A percentile compares a stretch with the other conserved stretches of the same genome.
Conservation (phyloP, 2,113 vertebrate species). For the Spea multiplicata region DNA sequence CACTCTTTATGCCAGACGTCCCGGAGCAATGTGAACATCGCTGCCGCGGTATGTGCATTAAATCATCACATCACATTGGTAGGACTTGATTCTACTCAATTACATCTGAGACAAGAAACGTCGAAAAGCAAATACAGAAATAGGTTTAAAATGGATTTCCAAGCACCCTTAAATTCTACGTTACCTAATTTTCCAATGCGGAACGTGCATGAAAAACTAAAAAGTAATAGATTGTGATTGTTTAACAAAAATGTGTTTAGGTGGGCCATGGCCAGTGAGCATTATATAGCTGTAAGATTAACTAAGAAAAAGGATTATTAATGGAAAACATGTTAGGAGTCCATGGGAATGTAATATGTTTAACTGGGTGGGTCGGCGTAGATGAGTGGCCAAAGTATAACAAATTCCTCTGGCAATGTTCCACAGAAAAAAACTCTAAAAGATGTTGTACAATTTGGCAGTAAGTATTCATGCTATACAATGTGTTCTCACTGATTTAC, state of each 20-base stretch:
- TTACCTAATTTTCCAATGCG: too few relatives aligned
- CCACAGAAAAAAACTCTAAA: conserved; percentile 9
- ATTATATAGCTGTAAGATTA: background rate
- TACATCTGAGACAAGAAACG: too few relatives aligned
- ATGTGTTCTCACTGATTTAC: conserved; percentile 11
- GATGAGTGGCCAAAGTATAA: conserved; percentile 8
- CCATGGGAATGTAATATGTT: conserved; percentile 9
- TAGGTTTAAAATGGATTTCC: too few relatives aligned
- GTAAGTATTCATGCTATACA: conserved; percentile 4
- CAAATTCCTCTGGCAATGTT: conserved; percentile 12
- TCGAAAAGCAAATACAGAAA: too few relatives aligned
- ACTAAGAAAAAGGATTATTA: background rate
- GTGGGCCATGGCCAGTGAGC: background rate
- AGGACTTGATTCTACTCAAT: too few relatives aligned
- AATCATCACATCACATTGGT: too few relatives aligned
- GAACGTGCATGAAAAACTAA: too few relatives aligned
- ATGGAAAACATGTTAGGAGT: background rate
- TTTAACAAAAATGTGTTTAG: background rate
- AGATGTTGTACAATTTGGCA: conserved; percentile 20
- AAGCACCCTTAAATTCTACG: too few relatives aligned
- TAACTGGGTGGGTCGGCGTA: conserved; percentile 23
- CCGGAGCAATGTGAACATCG: too few relatives aligned
- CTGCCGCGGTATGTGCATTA: too few relatives aligned
- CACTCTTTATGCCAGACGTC: too few relatives aligned
- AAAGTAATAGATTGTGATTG: too few relatives aligned